Evolutionary conservation across 2,888 invertebrate genomes (phyloP).

Genomic region (Rhingia campestris): DNA sequence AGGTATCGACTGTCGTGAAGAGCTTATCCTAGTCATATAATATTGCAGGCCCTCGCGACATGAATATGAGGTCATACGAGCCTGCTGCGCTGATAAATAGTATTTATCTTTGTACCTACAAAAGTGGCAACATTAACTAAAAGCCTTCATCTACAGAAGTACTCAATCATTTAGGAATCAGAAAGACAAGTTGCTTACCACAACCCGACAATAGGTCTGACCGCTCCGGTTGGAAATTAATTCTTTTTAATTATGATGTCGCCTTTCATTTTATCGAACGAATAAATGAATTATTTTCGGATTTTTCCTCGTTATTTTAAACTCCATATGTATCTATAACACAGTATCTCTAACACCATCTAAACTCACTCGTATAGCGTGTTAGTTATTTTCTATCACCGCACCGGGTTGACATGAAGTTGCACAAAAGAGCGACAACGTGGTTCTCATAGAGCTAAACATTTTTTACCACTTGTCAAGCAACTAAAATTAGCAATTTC

Average conservation of each 20-base stretch:
- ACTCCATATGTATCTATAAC: neutral
- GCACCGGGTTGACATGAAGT: conserved; percentile 33
- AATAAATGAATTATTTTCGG: conserved; percentile 30
- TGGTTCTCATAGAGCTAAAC: conserved; percentile 31
- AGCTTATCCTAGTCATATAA: no score
- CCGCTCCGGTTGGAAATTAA: conserved; percentile 1
- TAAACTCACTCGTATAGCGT: conserved; percentile 17
- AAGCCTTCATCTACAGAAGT: neutral
- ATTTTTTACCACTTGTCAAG: neutral
- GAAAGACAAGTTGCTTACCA: conserved; percentile 6
- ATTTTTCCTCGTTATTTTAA: conserved; percentile 9
- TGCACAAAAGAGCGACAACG: neutral
- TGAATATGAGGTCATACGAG: no score
- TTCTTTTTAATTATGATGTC: conserved; percentile 12
- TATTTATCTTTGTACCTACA: no score
- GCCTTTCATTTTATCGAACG: conserved; percentile 30
- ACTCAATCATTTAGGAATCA: conserved; percentile 9
- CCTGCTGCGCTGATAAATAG: no score
- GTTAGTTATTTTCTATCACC: conserved; percentile 12
- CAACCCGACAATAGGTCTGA: conserved; percentile 1
- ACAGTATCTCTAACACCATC: neutral
- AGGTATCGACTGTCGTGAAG: no score
- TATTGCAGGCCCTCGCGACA: no score
- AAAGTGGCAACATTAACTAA: no score
- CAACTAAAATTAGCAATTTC: conserved; percentile 20